Conservation (phyloP, 2,888 invertebrate genomes). For the Spilosoma lubricipeda region DNA sequence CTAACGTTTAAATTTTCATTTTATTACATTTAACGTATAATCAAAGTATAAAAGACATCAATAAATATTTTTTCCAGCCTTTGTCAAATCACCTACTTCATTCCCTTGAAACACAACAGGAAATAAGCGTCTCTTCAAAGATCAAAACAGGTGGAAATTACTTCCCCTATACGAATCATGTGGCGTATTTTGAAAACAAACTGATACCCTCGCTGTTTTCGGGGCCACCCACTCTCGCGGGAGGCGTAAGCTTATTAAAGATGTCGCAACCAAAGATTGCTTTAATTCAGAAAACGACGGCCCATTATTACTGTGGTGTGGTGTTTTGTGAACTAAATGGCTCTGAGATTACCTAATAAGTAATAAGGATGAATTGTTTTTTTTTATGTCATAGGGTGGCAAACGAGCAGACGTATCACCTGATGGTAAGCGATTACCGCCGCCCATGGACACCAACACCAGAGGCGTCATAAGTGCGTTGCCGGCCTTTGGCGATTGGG, state of each 20-base stretch:
- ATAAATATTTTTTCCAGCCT: not conserved
- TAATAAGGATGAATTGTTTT: constrained; percentile 29
- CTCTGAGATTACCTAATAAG: constrained; percentile 28
- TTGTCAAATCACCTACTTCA: not conserved
- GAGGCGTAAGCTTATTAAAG: constrained; percentile 64
- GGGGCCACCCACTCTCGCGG: constrained; percentile 40
- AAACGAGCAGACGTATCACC: too few relatives aligned
- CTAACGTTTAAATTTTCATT: not conserved
- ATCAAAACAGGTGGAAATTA: constrained; percentile 3
- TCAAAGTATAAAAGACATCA: not conserved
- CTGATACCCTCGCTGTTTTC: constrained; percentile 30
- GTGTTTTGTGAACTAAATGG: constrained; percentile 38
- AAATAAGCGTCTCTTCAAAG: not conserved
- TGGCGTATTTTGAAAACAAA: not conserved
- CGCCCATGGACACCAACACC: too few relatives aligned
- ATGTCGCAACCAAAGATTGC: constrained; percentile 64
- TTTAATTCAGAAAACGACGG: constrained; percentile 62
- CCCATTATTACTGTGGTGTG: constrained; percentile 43
- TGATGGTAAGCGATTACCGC: too few relatives aligned
- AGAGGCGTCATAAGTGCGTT: too few relatives aligned
- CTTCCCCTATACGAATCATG: constrained; percentile 1
- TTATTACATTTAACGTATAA: not conserved
- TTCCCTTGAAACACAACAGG: not conserved
- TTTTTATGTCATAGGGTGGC: too few relatives aligned
- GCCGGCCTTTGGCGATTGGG: too few relatives aligned